phyloP scores from a whole-genome alignment of 2,888 invertebrate species.

The Lamellibrachia satsuma region DNA sequence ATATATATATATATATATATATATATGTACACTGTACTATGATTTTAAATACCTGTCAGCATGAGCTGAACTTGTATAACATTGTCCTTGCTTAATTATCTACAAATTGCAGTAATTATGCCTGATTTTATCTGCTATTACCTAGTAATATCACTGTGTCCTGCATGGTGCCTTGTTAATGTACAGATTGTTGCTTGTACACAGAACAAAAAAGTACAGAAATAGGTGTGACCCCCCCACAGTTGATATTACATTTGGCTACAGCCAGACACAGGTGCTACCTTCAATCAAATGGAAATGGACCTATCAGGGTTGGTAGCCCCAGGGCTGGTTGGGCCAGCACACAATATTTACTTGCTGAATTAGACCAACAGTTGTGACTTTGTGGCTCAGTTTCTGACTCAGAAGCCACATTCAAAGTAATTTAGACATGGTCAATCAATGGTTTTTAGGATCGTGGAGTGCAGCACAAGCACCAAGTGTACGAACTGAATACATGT shows the following conservation, averaged over 20 bases:
- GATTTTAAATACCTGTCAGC: neutral
- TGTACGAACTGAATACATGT: neutral
- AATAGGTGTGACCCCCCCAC: neutral
- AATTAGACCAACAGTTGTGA: neutral
- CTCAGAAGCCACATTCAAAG: neutral
- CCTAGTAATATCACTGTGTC: neutral
- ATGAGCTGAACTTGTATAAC: neutral
- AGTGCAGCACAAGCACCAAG: neutral
- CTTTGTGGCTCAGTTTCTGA: slow-evolving; percentile 7
- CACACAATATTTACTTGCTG: neutral
- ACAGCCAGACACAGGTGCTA: neutral
- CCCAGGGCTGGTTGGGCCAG: neutral
- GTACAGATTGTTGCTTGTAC: neutral
- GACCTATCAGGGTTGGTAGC: neutral
- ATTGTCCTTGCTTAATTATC: neutral
- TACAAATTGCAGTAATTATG: neutral
- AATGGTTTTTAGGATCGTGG: neutral
- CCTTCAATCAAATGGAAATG: neutral
- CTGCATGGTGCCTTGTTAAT: neutral
- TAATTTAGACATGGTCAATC: neutral
- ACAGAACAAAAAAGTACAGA: neutral
- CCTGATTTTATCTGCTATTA: neutral
- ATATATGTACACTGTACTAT: neutral
- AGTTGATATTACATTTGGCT: neutral
- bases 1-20: too few species aligned